These are phyloP conservation scores for Addax nasomaculatus DNA, from an alignment of 2,113 vertebrate species.

Conservation along the genomic window DNA sequence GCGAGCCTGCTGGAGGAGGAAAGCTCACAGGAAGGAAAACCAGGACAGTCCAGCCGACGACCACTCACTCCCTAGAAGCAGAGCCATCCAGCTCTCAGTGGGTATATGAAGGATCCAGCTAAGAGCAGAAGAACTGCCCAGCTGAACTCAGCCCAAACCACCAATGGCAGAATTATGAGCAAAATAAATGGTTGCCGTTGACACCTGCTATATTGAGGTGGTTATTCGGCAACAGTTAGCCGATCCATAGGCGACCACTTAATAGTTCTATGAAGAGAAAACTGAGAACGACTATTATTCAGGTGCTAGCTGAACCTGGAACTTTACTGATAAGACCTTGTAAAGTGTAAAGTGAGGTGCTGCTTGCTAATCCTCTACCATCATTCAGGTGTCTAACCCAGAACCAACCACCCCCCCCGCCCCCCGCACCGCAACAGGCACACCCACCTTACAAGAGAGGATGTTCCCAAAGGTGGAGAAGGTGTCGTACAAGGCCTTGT, in stretches of 20 bases:
- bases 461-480: constrained; percentile 98
- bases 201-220: neutral
- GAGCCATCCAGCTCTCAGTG: neutral
- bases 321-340: neutral
- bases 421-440: accelerated
- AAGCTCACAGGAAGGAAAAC: neutral
- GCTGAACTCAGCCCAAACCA: neutral
- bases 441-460: constrained; percentile 94
- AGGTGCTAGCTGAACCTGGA: neutral
- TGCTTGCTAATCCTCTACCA: neutral
- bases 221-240: neutral
- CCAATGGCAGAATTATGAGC: neutral
- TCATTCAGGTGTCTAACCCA: neutral
- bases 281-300: neutral
- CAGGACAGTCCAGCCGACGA: no score
- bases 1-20: neutral
- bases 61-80: neutral
- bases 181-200: neutral
- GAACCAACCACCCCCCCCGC: accelerated
- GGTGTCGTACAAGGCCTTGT: constrained; percentile 97
- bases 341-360: neutral
- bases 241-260: neutral
- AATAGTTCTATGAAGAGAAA: neutral
- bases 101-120: neutral
- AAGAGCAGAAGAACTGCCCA: neutral